Conservation (phyloP, 2,888 invertebrate genomes). For the Mythimna impura region DNA sequence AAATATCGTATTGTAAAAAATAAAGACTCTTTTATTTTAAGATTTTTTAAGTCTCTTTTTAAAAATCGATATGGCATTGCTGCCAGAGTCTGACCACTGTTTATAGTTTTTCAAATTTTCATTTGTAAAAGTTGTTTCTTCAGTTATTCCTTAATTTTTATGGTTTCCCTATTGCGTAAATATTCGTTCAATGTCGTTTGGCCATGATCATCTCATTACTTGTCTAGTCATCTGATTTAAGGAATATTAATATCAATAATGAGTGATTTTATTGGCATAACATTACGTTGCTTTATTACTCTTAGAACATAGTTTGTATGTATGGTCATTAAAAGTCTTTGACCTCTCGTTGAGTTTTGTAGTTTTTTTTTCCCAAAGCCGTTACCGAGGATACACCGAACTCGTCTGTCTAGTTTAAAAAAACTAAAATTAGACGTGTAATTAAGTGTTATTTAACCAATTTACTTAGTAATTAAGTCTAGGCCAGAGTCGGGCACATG, state of each 20-base stretch:
- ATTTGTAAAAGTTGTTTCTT: not conserved
- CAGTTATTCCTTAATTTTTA: not conserved
- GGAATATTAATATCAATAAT: not conserved
- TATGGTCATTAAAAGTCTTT: not conserved
- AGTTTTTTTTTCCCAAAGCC: not conserved
- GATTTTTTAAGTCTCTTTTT: too few species aligned
- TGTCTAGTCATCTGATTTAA: slow-evolving; percentile 16
- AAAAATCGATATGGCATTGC: not conserved
- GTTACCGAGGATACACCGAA: not conserved
- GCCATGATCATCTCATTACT: not conserved
- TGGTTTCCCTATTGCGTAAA: slow-evolving; percentile 16
- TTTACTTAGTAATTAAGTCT: not conserved
- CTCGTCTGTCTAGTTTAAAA: not conserved
- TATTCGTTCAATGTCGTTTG: not conserved
- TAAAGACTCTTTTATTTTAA: too few species aligned
- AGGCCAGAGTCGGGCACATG: not conserved
- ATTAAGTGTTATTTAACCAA: not conserved
- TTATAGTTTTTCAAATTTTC: slow-evolving; percentile 1
- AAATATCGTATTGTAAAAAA: too few species aligned
- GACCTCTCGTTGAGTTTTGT: slow-evolving; percentile 2
- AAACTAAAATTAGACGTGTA: not conserved
- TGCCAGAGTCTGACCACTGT: not conserved
- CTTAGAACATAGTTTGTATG: not conserved
- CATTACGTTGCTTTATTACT: slow-evolving; percentile 1
- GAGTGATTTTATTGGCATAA: slow-evolving; percentile 3